Conservation (phyloP, 2,888 invertebrate genomes). For the Strigamia transsilvanica region DNA sequence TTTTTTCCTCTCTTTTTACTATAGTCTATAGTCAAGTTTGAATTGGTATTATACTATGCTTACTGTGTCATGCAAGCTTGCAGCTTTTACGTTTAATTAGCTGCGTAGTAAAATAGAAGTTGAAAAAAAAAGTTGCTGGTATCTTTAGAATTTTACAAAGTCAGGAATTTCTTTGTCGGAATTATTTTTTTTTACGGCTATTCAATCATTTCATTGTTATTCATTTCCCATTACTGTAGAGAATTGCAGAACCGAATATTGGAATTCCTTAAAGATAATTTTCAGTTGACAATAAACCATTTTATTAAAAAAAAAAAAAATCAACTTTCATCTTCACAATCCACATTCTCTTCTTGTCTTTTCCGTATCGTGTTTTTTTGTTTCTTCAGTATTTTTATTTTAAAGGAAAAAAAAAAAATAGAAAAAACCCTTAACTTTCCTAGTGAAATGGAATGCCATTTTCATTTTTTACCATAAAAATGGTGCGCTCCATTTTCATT, state of each 20-base stretch:
- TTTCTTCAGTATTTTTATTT: not conserved
- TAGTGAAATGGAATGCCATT: not conserved
- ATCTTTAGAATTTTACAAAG: not conserved
- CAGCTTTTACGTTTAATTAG: too few relatives aligned
- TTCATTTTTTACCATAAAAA: slow-evolving; percentile 23
- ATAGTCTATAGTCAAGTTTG: too few relatives aligned
- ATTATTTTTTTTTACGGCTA: not conserved
- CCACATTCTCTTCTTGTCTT: slow-evolving; percentile 14
- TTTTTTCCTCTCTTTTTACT: too few relatives aligned
- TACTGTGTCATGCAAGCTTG: too few relatives aligned
- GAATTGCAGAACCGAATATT: not conserved
- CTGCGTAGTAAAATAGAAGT: too few relatives aligned
- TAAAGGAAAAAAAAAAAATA: not conserved
- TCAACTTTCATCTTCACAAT: not conserved
- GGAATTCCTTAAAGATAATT: slow-evolving; percentile 19
- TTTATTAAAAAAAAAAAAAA: not conserved
- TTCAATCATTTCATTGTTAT: slow-evolving; percentile 12
- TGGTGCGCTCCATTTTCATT: slow-evolving; percentile 15
- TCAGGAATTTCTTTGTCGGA: not conserved
- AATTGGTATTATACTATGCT: too few relatives aligned
- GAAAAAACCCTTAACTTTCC: not conserved
- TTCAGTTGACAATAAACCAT: slow-evolving; percentile 11
- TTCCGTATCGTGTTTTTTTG: not conserved
- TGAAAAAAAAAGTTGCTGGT: too few relatives aligned
- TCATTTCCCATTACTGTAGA: not conserved